A percentile compares a stretch with the other conserved stretches of the same genome.
Evolutionary conservation across 2,888 invertebrate species (phyloP).

Genomic region (Machimus atricapillus): DNA sequence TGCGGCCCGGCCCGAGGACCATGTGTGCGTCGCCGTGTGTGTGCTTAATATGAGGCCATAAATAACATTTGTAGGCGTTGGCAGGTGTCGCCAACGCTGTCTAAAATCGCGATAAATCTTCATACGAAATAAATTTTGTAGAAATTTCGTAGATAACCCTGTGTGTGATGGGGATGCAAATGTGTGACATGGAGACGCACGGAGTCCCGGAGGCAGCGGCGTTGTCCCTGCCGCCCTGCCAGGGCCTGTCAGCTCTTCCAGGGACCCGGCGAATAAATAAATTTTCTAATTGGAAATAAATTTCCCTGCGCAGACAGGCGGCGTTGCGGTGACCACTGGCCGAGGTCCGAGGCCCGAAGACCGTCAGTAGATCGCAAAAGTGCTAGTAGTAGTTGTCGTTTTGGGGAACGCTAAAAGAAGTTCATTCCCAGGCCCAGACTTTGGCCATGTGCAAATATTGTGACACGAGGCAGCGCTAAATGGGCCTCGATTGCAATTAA

Average conservation of each 20-base stretch:
- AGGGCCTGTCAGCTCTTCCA: conserved; percentile 43
- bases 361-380: background rate
- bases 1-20: background rate
- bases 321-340: conserved; percentile 27
- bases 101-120: conserved; percentile 64
- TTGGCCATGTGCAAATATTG: conserved; percentile 44
- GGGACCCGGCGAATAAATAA: conserved; percentile 46
- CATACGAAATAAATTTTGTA: conserved; percentile 54
- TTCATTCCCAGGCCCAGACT: conserved; percentile 2
- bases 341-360: background rate
- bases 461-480: conserved; percentile 44
- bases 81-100: conserved; percentile 64
- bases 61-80: conserved; percentile 64
- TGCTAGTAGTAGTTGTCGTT: conserved; percentile 14
- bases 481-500: conserved; percentile 46
- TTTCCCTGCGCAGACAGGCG: conserved; percentile 45
- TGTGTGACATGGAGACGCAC: conserved; percentile 43
- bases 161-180: conserved; percentile 42
- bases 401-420: conserved; percentile 27
- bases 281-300: conserved; percentile 49
- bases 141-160: conserved; percentile 47
- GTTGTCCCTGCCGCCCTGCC: background rate
- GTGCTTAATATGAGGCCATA: conserved; percentile 54
- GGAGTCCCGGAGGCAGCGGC: background rate
- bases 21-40: conserved; percentile 23